These are phyloP conservation scores for Turritopsis rubra DNA, from an alignment of 30 jellyfish, hydroid and myxozoan species.

Conservation along the genomic window DNA sequence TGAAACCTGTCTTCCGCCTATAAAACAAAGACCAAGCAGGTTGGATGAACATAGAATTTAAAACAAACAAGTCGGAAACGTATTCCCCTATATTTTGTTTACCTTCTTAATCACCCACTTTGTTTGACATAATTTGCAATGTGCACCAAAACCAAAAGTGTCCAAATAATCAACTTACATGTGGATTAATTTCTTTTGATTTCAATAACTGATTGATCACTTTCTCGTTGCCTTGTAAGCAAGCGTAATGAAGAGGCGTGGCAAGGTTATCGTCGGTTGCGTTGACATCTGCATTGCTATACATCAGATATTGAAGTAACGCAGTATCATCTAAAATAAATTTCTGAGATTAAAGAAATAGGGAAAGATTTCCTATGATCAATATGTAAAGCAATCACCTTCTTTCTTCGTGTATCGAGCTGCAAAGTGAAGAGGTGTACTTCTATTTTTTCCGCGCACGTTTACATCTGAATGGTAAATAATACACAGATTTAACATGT, in stretches of 20 bases:
- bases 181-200: slow-evolving; percentile 32
- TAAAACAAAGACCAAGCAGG: not conserved
- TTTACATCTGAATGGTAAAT: slow-evolving; percentile 50
- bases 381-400: not conserved
- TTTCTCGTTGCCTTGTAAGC: slow-evolving; percentile 61
- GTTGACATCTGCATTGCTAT: slow-evolving; percentile 45
- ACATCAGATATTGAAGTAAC: slow-evolving; percentile 54
- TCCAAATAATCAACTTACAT: slow-evolving; percentile 46
- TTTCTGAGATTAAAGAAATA: not conserved
- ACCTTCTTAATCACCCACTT: too few species aligned
- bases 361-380: not conserved
- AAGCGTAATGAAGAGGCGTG: slow-evolving; percentile 82
- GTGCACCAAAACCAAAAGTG: too few species aligned
- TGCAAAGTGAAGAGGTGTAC: slow-evolving; percentile 72
- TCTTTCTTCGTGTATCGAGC: slow-evolving; percentile 33
- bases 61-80: too few species aligned
- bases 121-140: too few species aligned
- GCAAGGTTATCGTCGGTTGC: slow-evolving; percentile 49
- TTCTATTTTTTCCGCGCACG: slow-evolving; percentile 52
- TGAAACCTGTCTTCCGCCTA: slow-evolving; percentile 65
- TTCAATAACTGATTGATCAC: slow-evolving; percentile 47
- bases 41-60: too few species aligned
- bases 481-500: not conserved
- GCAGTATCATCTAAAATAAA: slow-evolving; percentile 43
- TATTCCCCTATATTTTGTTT: too few species aligned